phyloP scores from a whole-genome alignment of 2,797 vertebrate genomes.

The Geotrypetes seraphini region DNA sequence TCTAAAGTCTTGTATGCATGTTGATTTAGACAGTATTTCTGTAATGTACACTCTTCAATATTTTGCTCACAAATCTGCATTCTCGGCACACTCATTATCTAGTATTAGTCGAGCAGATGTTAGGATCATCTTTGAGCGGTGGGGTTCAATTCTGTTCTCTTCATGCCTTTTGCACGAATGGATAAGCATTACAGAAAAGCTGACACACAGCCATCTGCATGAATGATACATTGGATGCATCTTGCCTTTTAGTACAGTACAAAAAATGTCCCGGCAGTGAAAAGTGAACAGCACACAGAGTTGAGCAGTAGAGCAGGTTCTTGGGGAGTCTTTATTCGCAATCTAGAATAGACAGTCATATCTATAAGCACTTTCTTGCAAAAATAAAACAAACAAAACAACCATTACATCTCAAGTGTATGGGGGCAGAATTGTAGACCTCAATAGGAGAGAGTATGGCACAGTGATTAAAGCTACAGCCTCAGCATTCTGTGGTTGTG shows the following conservation, averaged over 20 bases:
- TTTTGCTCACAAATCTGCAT: conserved; percentile 10
- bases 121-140: conserved; percentile 29
- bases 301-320: conserved; percentile 14
- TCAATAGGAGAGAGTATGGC: too few relatives aligned
- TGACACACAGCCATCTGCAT: conserved; percentile 42
- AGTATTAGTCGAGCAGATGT: conserved; percentile 30
- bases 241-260: conserved; percentile 24
- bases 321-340: conserved; percentile 15
- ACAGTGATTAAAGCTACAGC: too few relatives aligned
- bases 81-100: conserved; percentile 18
- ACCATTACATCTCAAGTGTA: too few relatives aligned
- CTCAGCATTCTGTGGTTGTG: too few relatives aligned
- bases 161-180: conserved; percentile 21
- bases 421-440: too few relatives aligned
- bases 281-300: conserved; percentile 10
- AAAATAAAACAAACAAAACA: too few relatives aligned
- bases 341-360: not conserved
- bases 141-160: conserved; percentile 12
- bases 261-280: conserved; percentile 35
- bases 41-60: too few relatives aligned
- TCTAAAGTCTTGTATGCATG: too few relatives aligned
- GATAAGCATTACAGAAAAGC: conserved; percentile 23
- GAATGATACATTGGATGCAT: conserved; percentile 22
- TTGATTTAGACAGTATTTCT: too few relatives aligned
- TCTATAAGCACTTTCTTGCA: conserved; percentile 14